Evolutionary conservation across 2,113 vertebrate species (phyloP), one percentile per base, ranked within the genome.

Genomic region (Phylloscopus trochilus): DNA sequence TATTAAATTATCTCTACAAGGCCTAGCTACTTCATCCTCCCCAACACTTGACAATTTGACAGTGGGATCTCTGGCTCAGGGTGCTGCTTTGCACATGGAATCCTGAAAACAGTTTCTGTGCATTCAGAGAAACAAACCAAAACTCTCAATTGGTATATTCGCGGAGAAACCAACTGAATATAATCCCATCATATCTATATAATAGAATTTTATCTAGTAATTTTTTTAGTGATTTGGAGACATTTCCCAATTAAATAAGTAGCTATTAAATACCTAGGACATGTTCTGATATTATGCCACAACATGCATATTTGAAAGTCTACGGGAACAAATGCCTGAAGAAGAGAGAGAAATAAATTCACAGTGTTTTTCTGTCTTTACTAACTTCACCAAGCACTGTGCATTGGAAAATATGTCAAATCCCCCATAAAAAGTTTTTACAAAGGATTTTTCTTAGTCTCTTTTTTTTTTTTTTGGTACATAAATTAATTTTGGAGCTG

Each of bases 31-130:
- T n/a, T n/a, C n/a, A n/a, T n/a, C n/a, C n/a, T n/a, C n/a, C n/a
- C n/a, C n/a, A n/a, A n/a, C n/a, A n/a, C n/a, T n/a, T n/a, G 43
- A 43, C 43, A 41, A 41, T 41, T 43, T 0, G 0, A 33, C 4
- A 58, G 6, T 33, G 8, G 18, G 15, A 49, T 17, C 21, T 70
- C 35, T 63, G 14, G 18, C n/a, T 53, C 12, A 17, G 1, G 8
- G 8, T 35, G 12, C 13, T 89, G 19, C 14, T 11, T 77, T 77
- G 15, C 37, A 49, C 30, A 23, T 8, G 44, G 19, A 91, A 52
- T 46, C 5, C 44, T 72, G 47, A n/a, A 85, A 89, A 64, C 1
- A 10, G 37, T 64, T 72, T 35, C 53, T 64, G 33, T 56, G 13
- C 23, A 20, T 37, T 73, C 37, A 63, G 13, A 46, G 43, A 67